These are phyloP conservation scores for Tanypteryx hageni DNA, from an alignment of 2,888 invertebrate genomes.

Conservation along the genomic window DNA sequence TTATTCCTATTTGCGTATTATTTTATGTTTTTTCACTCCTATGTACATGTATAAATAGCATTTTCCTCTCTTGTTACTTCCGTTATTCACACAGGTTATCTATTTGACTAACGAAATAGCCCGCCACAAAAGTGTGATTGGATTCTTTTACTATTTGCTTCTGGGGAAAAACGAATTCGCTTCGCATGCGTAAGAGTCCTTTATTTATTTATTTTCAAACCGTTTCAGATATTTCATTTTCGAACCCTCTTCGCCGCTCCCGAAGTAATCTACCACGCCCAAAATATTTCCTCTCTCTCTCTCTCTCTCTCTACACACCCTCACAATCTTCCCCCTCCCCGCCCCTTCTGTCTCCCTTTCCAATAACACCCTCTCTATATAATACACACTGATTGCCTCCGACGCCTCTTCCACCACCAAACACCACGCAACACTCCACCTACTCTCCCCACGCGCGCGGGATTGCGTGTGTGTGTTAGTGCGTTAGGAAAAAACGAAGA, in stretches of 20 bases:
- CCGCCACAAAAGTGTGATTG: conserved; percentile 11
- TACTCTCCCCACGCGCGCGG: no score
- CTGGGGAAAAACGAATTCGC: not conserved
- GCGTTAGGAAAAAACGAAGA: no score
- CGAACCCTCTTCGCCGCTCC: not conserved
- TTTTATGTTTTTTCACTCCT: no score
- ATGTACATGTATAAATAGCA: no score
- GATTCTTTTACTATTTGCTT: not conserved
- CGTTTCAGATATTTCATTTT: conserved; percentile 9
- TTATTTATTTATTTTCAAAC: conserved; percentile 23
- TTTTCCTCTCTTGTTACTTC: no score
- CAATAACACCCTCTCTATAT: not conserved
- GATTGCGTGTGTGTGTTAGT: no score
- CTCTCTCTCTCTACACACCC: not conserved
- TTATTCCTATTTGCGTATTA: no score
- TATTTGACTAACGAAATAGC: not conserved
- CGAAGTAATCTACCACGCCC: not conserved
- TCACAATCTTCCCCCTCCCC: not conserved
- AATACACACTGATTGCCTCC: not conserved
- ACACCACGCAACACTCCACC: not conserved
- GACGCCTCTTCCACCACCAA: not conserved
- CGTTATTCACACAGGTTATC: not conserved
- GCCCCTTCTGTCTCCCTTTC: not conserved
- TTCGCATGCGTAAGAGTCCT: not conserved
- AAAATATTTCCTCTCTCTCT: not conserved